These are phyloP conservation scores for Dromas ardeola DNA, from an alignment of 2,113 vertebrate genomes.

Conservation along the genomic window DNA sequence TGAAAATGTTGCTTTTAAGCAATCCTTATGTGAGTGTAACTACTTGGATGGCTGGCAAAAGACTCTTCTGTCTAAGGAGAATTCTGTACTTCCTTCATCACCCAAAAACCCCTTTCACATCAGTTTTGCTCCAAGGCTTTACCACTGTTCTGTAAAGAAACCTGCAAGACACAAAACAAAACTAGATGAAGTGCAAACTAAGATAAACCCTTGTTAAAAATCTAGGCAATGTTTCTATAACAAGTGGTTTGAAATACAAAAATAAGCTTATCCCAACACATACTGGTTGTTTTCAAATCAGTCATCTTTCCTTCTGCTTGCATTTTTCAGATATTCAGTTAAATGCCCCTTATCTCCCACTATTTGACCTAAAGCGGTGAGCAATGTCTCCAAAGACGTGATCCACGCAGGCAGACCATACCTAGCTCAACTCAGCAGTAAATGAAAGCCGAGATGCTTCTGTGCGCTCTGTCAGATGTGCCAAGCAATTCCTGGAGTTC, in stretches of 20 bases:
- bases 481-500: constrained; percentile 76
- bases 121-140: not conserved
- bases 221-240: not conserved
- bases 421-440: not conserved
- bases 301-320: constrained; percentile 60
- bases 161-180: not conserved
- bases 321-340: not conserved
- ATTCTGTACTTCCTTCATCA: not conserved
- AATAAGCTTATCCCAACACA: not conserved
- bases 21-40: not conserved
- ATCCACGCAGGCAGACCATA: constrained; percentile 59
- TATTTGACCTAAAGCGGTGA: constrained; percentile 68
- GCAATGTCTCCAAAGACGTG: constrained; percentile 37
- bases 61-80: not conserved
- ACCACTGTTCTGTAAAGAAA: not conserved
- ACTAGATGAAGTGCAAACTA: not conserved
- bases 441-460: constrained; percentile 65
- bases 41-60: not conserved
- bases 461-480: constrained; percentile 71
- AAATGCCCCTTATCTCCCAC: constrained; percentile 23
- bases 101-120: not conserved
- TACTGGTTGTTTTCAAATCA: not conserved
- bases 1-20: not conserved
- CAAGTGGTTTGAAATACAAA: not conserved
- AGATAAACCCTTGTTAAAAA: not conserved